These are phyloP conservation scores for Cyclophora albipunctata DNA, from an alignment of 2,888 invertebrate genomes.

Conservation along the genomic window DNA sequence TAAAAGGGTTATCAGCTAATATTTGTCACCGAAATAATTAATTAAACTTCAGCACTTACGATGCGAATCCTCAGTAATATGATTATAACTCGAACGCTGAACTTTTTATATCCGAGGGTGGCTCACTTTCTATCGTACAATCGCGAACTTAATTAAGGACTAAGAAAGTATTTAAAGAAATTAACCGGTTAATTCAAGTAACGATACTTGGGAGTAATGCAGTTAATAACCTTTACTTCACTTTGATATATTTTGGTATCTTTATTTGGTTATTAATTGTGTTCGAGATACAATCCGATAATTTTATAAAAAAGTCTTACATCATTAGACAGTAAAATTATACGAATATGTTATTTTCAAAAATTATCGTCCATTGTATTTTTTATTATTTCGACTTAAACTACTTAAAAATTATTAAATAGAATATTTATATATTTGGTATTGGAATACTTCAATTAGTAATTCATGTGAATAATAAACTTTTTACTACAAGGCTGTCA, in stretches of 20 bases:
- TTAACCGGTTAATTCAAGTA: slow-evolving; percentile 49
- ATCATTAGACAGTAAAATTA: too few species aligned
- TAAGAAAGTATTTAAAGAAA: slow-evolving; percentile 55
- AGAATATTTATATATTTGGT: too few species aligned
- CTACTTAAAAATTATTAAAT: too few species aligned
- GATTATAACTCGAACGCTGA: slow-evolving; percentile 43
- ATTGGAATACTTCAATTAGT: neutral
- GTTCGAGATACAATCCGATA: too few species aligned
- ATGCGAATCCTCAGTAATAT: slow-evolving; percentile 25
- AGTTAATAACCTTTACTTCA: slow-evolving; percentile 29
- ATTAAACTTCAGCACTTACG: too few species aligned
- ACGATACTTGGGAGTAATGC: slow-evolving; percentile 41
- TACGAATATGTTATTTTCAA: too few species aligned
- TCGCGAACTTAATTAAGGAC: slow-evolving; percentile 55
- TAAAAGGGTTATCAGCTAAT: too few species aligned
- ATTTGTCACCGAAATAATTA: too few species aligned
- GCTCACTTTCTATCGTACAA: slow-evolving; percentile 28
- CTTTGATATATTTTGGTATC: slow-evolving; percentile 1
- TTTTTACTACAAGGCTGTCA: slow-evolving; percentile 14
- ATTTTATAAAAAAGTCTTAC: too few species aligned
- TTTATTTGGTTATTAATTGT: too few species aligned
- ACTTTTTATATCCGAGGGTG: slow-evolving; percentile 29
- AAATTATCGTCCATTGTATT: too few species aligned
- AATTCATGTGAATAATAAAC: slow-evolving; percentile 3
- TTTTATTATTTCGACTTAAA: too few species aligned